Conservation (phyloP, 2,797 vertebrate genomes). For the Eulemur albifrons region DNA sequence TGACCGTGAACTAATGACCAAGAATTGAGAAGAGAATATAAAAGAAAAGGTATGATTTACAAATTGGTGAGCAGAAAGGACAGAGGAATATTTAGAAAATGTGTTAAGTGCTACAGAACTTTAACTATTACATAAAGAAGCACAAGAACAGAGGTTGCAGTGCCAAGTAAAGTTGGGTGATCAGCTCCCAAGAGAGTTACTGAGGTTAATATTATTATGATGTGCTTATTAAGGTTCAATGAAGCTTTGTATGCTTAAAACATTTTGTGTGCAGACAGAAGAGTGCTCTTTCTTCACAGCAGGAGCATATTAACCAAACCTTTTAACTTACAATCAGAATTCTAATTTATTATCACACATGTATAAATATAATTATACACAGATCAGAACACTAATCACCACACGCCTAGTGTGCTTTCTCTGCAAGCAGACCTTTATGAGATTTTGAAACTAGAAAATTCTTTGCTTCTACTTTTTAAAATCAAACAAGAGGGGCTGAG, state of each 20-base stretch:
- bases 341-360: background rate
- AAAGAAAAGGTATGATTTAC: background rate
- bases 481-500: background rate
- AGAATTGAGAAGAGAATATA: background rate
- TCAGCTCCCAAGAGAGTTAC: background rate
- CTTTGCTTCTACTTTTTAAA: background rate
- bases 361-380: background rate
- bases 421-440: background rate
- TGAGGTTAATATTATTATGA: background rate
- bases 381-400: background rate
- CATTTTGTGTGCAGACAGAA: background rate
- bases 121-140: background rate
- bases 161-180: background rate
- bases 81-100: background rate
- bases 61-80: background rate
- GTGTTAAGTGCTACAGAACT: background rate
- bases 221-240: background rate
- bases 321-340: background rate
- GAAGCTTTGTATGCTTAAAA: background rate
- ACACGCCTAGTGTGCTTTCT: no score
- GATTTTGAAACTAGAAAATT: background rate
- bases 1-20: background rate
- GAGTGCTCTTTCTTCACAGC: background rate
- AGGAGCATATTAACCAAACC: background rate
- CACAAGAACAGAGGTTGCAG: background rate